phyloP scores from a whole-genome alignment of 35 echinoderm and acorn worm species.

The Heliocidaris tuberculata region DNA sequence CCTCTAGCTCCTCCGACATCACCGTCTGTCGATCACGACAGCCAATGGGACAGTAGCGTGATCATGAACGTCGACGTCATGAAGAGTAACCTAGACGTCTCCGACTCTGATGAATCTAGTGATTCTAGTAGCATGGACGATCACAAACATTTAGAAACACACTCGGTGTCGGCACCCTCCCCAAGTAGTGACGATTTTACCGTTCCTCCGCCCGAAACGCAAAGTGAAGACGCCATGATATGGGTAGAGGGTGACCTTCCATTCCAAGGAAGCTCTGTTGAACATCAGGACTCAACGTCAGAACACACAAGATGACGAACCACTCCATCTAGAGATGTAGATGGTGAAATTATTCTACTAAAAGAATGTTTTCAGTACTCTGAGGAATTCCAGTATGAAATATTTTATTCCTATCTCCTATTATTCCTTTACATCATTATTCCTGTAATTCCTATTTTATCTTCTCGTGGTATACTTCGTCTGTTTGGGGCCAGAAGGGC shows the following conservation, averaged over 20 bases:
- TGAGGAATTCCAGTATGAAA: too few species aligned
- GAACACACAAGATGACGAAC: conserved; percentile 27
- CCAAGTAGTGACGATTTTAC: not conserved
- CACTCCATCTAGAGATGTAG: not conserved
- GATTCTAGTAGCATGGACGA: not conserved
- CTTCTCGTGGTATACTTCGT: too few species aligned
- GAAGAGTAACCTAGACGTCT: not conserved
- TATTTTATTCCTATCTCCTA: too few species aligned
- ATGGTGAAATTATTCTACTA: not conserved
- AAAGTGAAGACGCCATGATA: not conserved
- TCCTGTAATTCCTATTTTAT: too few species aligned
- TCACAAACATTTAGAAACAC: not conserved
- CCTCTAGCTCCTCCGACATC: conserved; percentile 10
- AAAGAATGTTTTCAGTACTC: not conserved
- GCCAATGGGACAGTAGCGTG: not conserved
- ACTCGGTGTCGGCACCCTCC: not conserved
- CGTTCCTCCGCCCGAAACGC: not conserved
- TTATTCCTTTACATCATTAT: too few species aligned
- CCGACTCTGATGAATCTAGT: not conserved
- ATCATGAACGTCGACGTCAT: not conserved
- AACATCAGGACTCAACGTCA: not conserved
- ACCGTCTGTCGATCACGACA: not conserved
- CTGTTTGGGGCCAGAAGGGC: too few species aligned
- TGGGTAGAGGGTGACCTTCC: conserved; percentile 35
- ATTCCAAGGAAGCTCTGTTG: not conserved